Base-by-base conservation (phyloP, 2,888 invertebrate genomes). In the Danaus chrysippus region DNA sequence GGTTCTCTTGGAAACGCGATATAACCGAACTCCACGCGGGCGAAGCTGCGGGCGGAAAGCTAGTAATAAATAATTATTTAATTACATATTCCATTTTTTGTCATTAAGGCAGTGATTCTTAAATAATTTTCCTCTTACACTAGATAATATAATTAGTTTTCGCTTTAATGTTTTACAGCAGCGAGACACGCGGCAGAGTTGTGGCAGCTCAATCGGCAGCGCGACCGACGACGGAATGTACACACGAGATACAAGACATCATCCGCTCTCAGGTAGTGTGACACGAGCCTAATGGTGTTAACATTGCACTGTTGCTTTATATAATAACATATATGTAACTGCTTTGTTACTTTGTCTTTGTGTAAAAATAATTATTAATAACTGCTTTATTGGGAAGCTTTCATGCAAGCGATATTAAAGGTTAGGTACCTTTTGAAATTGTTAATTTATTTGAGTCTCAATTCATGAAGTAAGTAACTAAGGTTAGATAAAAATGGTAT, bases 191-290 rank as follows among this genome's bases (percentile, higher is more conserved):
- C 79, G 89, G 61, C 88, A 88, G 68, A 91, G 91, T 66, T 87
- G 89, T 69, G 90, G 90, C 70, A 89, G 90, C 61, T 88, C 87
- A 2, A 80, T 91, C 58, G 86, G 91, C 71, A 87, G 87, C 70
- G 84, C 81, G 44, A 83, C 86, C 9, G 87, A 88, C 69, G 90
- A 88, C 71, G 88, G 76, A 23, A 75, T 88, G 41, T 90, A 91
- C 68, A 85, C 89, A 8, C 76, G 89, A 44, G 89, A 91, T 63
- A 84, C 76, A 62, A 72, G 89, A 61, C 86, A 78, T 58, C 89
- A 87, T 61, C 86, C 84, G 5, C 79, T 89, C 1, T 79, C 90
- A 69, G 90, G 90, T 90, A 78, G 43, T 34, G 10, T 54, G 61
- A 43, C 11, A 15, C 43, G 10, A 34, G 54, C 58, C 56, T 61